Percentiles rank a stretch among this genome's conserved stretches.
Conservation (phyloP, 1,140 invertebrate species). For the Hestina assimilis region DNA sequence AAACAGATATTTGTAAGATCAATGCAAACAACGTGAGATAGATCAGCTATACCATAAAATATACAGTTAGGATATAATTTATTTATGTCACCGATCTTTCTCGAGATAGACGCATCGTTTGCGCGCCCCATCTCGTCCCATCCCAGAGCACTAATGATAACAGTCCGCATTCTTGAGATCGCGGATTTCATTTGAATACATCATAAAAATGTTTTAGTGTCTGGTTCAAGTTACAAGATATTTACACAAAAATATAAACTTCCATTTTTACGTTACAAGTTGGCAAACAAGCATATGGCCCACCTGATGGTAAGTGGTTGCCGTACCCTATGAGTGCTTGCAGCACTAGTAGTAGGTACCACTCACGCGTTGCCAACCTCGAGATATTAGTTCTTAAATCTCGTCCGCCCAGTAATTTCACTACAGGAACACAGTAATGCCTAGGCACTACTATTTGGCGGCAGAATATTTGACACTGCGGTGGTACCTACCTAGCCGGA, state of each 20-base stretch:
- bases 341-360: no score
- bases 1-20: no score
- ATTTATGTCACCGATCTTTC: constrained; percentile 9
- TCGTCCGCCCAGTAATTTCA: no score
- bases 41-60: not conserved
- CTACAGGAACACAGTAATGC: no score
- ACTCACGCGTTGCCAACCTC: no score
- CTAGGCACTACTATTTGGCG: no score
- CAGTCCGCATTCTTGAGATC: constrained; percentile 27
- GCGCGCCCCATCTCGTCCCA: constrained; percentile 12
- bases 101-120: constrained; percentile 9
- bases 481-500: no score
- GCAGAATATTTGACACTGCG: no score
- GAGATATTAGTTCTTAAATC: no score
- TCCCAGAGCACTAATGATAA: constrained; percentile 27
- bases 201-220: constrained; percentile 31
- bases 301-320: no score
- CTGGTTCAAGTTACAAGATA: constrained; percentile 4
- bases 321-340: no score
- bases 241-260: not conserved
- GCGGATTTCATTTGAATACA: constrained; percentile 45
- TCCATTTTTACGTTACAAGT: not conserved
- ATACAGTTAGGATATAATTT: constrained; percentile 7
- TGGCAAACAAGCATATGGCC: not conserved
- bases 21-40: no score